Base-by-base conservation (phyloP, 2,797 vertebrate species). In the Microchirus variegatus region DNA sequence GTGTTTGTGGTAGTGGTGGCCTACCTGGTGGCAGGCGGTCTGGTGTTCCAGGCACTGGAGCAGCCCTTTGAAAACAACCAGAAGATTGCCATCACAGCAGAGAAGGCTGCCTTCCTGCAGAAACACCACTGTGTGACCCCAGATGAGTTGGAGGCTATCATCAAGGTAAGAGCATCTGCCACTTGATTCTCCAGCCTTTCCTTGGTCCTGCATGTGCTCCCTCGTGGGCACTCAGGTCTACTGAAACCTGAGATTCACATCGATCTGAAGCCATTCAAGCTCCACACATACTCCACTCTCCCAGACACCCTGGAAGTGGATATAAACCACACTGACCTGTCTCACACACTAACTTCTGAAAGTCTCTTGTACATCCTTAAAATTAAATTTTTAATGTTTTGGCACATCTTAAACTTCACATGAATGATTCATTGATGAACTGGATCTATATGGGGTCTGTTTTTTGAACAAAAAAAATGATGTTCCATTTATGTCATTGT, bases 1-100 rank as follows among this genome's bases (percentile, higher is more conserved):
- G 93, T 99, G 83, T 99, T 99, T 5, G 91, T 98, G 1, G 96
- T 99, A 73, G 97, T 99, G 78, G 94, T 99, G 45, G 91, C 91
- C 72, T 99, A 97, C 83, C 85, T 99, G 50, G 95, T 99, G 70
- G 93, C 90, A 0, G 97, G 97, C 0, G 96, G 97, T 9, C 92
- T 98, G 0, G 92, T 98, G 50, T 99, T 98, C 84, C 93, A 87
- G 49, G 95, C 95, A 0, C 63, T 99, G 74, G 97, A 99, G 70
- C 96, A 97, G 78, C 96, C 96, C 10, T 97, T 96, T 0, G 97
- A 99, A 83, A 95, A 93, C 88, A 93, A 91, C 81, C 95, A 96
- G 89, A 98, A 98, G 92, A 95, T 92, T 58, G 93, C 94, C 4
- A 98, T 98, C 0, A 95, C 95, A 0, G 72, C 92, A 12, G 96